phyloP scores from a whole-genome alignment of 2,888 invertebrate genomes.

The Lasioglossum vierecki region DNA sequence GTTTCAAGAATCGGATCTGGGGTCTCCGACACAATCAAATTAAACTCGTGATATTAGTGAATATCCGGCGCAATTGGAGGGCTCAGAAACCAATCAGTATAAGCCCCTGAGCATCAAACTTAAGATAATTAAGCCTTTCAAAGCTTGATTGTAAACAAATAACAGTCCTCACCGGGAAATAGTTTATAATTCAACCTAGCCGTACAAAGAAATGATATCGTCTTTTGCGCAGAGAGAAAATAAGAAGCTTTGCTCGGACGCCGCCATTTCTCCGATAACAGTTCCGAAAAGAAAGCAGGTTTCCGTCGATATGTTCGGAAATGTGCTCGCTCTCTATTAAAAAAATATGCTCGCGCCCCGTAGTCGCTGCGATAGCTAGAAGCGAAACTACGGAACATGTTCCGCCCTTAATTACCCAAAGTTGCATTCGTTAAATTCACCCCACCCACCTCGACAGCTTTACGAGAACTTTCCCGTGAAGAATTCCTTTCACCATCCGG shows the following conservation, averaged over 20 bases:
- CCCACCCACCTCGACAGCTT: background rate
- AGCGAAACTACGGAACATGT: background rate
- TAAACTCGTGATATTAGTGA: background rate
- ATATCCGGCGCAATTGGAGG: background rate
- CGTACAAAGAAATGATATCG: background rate
- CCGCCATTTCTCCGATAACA: background rate
- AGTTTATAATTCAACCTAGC: background rate
- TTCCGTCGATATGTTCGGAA: background rate
- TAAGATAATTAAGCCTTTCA: no score
- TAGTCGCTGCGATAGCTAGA: background rate
- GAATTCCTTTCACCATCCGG: slow-evolving; percentile 13
- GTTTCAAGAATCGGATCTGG: background rate
- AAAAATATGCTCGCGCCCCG: background rate
- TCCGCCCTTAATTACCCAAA: slow-evolving; percentile 20
- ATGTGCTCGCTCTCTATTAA: background rate
- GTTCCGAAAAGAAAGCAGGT: background rate
- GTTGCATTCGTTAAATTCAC: slow-evolving; percentile 7
- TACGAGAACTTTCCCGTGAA: slow-evolving; percentile 1
- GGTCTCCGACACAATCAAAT: background rate
- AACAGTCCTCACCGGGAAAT: no score
- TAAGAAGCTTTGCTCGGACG: background rate
- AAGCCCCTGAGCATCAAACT: no score
- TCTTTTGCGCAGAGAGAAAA: background rate
- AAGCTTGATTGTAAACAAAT: no score
- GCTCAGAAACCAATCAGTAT: no score